Conservation (phyloP, 1,140 invertebrate species). For the Linepithema humile region DNA sequence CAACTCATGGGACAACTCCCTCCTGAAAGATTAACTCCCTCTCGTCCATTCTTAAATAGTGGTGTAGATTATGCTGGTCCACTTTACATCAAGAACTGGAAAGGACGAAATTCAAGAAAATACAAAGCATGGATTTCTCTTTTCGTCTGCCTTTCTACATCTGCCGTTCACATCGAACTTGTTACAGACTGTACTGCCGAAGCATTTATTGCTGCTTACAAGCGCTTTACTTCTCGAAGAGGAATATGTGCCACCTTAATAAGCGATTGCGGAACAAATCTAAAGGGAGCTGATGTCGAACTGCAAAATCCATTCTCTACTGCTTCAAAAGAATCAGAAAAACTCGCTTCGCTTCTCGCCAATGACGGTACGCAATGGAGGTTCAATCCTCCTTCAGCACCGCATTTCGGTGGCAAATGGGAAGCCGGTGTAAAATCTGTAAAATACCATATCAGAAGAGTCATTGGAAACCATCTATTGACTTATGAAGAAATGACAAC, state of each 20-base stretch:
- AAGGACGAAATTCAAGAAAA: neutral
- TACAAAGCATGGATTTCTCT: neutral
- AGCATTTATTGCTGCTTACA: neutral
- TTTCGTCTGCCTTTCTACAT: neutral
- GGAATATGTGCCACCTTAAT: neutral
- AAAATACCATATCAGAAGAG: slow-evolving; percentile 62
- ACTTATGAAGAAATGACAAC: slow-evolving; percentile 42
- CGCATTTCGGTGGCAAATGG: slow-evolving; percentile 41
- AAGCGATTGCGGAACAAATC: neutral
- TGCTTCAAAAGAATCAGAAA: neutral
- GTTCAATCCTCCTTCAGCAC: slow-evolving; percentile 26
- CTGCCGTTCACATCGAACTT: neutral
- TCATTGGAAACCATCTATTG: slow-evolving; percentile 47
- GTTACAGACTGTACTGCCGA: neutral
- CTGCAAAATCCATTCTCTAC: neutral
- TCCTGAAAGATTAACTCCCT: neutral
- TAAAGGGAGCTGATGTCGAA: neutral
- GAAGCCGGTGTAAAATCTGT: slow-evolving; percentile 70
- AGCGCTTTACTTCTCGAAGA: neutral
- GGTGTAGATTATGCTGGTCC: neutral
- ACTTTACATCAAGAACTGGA: neutral
- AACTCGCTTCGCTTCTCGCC: neutral
- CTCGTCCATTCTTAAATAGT: neutral
- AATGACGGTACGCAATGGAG: slow-evolving; percentile 33
- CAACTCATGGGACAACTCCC: neutral